Conservation (phyloP, 2,888 invertebrate genomes). For the Amphiduros pacificus region DNA sequence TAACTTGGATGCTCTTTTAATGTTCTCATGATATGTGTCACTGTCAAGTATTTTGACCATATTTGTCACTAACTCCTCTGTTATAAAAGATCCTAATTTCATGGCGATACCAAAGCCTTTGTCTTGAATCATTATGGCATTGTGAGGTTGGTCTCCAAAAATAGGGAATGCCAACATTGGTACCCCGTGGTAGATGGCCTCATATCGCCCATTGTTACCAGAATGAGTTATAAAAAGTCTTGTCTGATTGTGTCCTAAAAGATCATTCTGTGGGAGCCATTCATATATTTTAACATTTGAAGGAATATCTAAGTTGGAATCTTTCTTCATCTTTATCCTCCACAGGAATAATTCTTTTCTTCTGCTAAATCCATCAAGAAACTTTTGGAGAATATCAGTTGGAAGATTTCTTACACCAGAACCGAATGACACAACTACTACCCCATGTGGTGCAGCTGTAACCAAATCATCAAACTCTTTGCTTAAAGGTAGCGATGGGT, state of each 20-base stretch:
- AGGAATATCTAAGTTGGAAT: neutral
- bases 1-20: neutral
- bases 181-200: conserved; percentile 14
- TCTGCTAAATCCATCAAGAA: neutral
- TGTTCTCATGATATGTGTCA: neutral
- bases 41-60: neutral
- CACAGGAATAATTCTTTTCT: no score
- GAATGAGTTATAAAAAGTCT: conserved; percentile 13
- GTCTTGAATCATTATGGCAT: neutral
- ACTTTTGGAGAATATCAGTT: neutral
- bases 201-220: conserved; percentile 10
- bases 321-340: no score
- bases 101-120: conserved; percentile 11
- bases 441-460: neutral
- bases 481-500: neutral
- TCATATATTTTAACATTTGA: conserved; percentile 8
- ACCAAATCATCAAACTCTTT: neutral
- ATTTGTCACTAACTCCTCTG: neutral
- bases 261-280: conserved; percentile 18
- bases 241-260: conserved; percentile 8
- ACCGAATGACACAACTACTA: conserved; percentile 11
- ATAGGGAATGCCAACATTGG: conserved; percentile 12
- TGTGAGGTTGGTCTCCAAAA: conserved; percentile 3
- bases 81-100: no score
- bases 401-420: conserved; percentile 1